Evolutionary conservation across 2,797 vertebrate genomes (phyloP).

Genomic region (Aeoliscus strigatus): DNA sequence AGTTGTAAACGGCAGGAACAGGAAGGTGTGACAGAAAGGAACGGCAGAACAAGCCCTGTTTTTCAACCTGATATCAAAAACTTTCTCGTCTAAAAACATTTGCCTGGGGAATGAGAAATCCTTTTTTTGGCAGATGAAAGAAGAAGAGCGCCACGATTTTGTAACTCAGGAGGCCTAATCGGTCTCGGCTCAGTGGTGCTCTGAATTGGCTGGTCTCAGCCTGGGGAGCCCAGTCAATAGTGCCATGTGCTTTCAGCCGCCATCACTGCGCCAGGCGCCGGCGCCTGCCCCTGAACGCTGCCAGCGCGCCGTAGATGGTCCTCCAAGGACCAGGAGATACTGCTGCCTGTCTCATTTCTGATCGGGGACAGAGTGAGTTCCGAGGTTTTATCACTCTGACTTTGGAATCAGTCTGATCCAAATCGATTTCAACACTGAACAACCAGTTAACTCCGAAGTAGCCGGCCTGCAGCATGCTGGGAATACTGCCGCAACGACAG

Average conservation of each 20-base stretch:
- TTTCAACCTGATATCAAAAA: constrained; percentile 37
- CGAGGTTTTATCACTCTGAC: constrained; percentile 1
- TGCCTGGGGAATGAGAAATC: constrained; percentile 62
- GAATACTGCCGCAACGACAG: too few species aligned
- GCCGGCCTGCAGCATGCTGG: too few species aligned
- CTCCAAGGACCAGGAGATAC: constrained; percentile 22
- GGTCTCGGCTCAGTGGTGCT: constrained; percentile 78
- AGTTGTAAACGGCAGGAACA: not conserved
- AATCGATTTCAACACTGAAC: not conserved
- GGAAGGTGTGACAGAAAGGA: constrained; percentile 7
- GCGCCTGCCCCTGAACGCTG: constrained; percentile 45
- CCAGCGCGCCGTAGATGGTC: constrained; percentile 40
- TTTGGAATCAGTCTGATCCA: not conserved
- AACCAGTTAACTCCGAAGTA: not conserved
- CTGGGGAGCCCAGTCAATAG: constrained; percentile 77
- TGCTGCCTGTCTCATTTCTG: constrained; percentile 22
- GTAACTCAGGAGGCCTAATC: constrained; percentile 78
- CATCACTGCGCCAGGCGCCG: constrained; percentile 28
- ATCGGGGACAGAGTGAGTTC: constrained; percentile 17
- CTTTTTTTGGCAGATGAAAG: constrained; percentile 58
- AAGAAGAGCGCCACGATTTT: constrained; percentile 66
- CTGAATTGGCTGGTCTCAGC: constrained; percentile 79
- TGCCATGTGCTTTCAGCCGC: constrained; percentile 49
- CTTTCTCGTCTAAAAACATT: constrained; percentile 55
- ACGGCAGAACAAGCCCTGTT: constrained; percentile 8